Base-by-base conservation (phyloP, 2,797 vertebrate species). In the Pangasius djambal region DNA sequence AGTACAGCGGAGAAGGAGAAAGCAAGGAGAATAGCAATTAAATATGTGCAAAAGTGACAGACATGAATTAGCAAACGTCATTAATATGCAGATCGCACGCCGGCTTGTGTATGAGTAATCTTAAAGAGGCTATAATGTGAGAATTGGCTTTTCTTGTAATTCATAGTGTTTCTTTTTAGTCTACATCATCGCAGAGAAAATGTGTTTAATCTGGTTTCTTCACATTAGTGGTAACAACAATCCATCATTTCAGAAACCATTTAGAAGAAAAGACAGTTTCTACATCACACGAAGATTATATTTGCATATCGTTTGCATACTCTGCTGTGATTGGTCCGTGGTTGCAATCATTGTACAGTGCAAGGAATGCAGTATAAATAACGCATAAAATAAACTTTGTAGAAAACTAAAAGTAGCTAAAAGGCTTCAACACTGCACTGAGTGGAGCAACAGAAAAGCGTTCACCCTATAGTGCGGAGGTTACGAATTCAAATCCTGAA, bases 11-110 rank as follows among this genome's bases (percentile, higher is more conserved):
- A 84, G 87, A 93, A 92, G 88, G 87, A 87, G 92, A 92, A 91
- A 92, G 89, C 78, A 69, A 90, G 91, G 90, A 91, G 91, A 94
- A 94, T 92, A 89, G 91, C 94, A 96, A 94, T 94, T 83, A 44
- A 83, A 83, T 57, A 25, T 61, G 57, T 12, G 13, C 20, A 44
- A 83, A 83, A 40, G 57, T 8, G 34, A 83, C 57, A 63, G 79
- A 83, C 22, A 25, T 7, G 20, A 81, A 57, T 81, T 59, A 81
- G 31, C 34, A 15, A 20, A 82, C 7, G 55, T 15, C 79, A 44
- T 63, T 44, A 61, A 44, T 28, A 83, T 63, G 79, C 79, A 44
- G 57, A 22, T 40, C 6, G 57, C 57, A 44, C 34, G 0, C 79
- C 7, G 55, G 20, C 4, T 5, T 61, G 55, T 59, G 79, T 12